These are phyloP conservation scores for Pelochelys cantorii DNA, from an alignment of 2,797 vertebrate species.

Conservation along the genomic window DNA sequence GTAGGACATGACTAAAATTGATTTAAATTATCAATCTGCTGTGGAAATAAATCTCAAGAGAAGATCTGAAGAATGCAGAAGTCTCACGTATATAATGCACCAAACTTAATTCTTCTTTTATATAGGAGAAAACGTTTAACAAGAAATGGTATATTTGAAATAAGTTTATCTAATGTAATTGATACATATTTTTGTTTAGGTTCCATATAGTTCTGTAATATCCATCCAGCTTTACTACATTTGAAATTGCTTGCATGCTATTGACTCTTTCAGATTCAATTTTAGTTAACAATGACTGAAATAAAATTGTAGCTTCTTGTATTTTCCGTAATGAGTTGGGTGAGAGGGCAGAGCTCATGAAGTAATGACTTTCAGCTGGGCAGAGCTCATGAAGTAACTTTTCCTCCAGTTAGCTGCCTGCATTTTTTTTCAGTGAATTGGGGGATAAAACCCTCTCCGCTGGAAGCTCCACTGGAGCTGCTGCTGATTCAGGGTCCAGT, in stretches of 20 bases:
- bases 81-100: slow-evolving; percentile 13
- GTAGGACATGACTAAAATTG: not conserved
- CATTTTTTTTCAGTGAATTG: not conserved
- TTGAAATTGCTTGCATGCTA: slow-evolving; percentile 51
- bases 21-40: not conserved
- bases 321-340: no score
- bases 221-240: slow-evolving; percentile 16
- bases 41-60: slow-evolving; percentile 4
- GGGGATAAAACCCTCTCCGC: not conserved
- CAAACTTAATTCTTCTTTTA: not conserved
- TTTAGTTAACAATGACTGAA: not conserved
- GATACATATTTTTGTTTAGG: slow-evolving; percentile 42
- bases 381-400: not conserved
- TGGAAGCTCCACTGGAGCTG: not conserved
- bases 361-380: not conserved
- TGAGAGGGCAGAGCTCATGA: not conserved
- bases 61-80: slow-evolving; percentile 23
- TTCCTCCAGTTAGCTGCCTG: not conserved
- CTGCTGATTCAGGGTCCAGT: not conserved
- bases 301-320: slow-evolving; percentile 29
- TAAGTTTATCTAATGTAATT: slow-evolving; percentile 51
- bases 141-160: not conserved
- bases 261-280: slow-evolving; percentile 48
- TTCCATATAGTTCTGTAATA: slow-evolving; percentile 47
- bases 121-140: not conserved